Evolutionary conservation across 2,113 vertebrate species (phyloP).

Genomic region (Pogonocichla stellata): DNA sequence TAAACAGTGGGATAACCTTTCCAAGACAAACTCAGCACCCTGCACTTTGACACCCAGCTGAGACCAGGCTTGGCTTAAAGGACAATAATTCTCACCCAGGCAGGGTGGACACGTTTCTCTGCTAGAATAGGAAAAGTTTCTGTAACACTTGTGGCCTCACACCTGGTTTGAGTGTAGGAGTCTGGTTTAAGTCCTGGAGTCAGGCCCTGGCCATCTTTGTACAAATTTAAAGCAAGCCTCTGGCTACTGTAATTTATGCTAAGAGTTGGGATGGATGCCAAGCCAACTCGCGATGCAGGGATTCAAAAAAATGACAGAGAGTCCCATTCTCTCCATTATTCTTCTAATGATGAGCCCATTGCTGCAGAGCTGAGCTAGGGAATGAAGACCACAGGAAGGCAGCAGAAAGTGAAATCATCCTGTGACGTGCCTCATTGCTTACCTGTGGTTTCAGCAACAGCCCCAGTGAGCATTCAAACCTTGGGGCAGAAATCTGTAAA

Average conservation of each 20-base stretch:
- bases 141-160: background rate
- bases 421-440: background rate
- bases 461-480: background rate
- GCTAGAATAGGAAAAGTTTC: background rate
- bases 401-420: background rate
- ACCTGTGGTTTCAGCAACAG: background rate
- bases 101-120: fast-evolving
- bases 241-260: background rate
- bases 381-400: background rate
- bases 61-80: background rate
- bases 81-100: background rate
- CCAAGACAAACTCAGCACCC: background rate
- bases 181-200: background rate
- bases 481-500: background rate
- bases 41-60: background rate
- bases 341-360: background rate
- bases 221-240: background rate
- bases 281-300: background rate
- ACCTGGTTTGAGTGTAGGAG: background rate
- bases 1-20: background rate
- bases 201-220: background rate
- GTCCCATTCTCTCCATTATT: background rate
- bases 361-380: background rate
- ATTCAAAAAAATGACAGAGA: background rate
- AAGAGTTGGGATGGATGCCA: background rate